These are phyloP conservation scores for Lamellibrachia luymesi DNA, from an alignment of 1,140 invertebrate genomes.

Conservation along the genomic window DNA sequence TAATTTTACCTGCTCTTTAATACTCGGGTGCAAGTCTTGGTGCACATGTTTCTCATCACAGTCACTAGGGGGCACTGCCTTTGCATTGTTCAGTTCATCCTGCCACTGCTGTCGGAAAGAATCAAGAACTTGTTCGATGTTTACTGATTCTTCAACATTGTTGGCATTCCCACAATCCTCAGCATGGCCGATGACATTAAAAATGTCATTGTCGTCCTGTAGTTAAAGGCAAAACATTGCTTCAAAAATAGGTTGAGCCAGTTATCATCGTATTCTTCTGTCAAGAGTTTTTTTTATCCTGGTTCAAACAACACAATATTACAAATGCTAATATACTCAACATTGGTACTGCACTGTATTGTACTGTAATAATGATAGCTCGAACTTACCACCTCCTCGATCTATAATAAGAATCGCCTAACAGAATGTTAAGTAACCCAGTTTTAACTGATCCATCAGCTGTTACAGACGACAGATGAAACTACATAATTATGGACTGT, in stretches of 20 bases:
- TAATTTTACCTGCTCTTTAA: not conserved
- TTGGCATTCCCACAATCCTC: not conserved
- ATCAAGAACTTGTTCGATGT: slow-evolving; percentile 19
- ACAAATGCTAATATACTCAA: too few relatives aligned
- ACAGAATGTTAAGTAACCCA: too few relatives aligned
- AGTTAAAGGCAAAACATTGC: too few relatives aligned
- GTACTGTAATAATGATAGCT: too few relatives aligned
- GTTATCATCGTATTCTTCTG: too few relatives aligned
- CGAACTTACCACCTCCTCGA: too few relatives aligned
- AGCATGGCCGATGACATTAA: not conserved
- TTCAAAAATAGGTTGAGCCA: too few relatives aligned
- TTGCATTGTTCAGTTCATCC: not conserved
- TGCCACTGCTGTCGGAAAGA: slow-evolving; percentile 20
- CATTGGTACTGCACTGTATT: too few relatives aligned
- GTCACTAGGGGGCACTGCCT: not conserved
- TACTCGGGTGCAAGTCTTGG: not conserved
- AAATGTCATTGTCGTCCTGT: not conserved
- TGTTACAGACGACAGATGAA: too few relatives aligned
- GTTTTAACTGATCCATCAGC: too few relatives aligned
- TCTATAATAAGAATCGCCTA: too few relatives aligned
- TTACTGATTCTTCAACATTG: slow-evolving; percentile 11
- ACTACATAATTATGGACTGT: too few relatives aligned
- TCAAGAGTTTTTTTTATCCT: not conserved
- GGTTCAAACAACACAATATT: not conserved
- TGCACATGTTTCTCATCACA: not conserved